phyloP scores from a whole-genome alignment of 1,140 invertebrate species.

The Lordiphosa clarofinis region DNA sequence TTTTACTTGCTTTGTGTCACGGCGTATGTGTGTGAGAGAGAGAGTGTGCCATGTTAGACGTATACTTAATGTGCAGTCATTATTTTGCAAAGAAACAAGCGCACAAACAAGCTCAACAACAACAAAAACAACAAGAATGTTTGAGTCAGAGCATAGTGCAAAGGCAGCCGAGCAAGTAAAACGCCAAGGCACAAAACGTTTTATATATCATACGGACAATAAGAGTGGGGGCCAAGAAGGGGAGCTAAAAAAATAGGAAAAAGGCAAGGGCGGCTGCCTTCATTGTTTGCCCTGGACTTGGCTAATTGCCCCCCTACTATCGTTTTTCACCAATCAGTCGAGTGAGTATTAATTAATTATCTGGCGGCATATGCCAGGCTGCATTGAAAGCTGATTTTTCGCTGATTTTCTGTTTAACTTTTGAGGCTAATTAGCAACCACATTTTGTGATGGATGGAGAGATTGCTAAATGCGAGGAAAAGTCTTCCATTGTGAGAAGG shows the following conservation, averaged over 20 bases:
- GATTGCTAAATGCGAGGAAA: no score
- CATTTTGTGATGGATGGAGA: constrained; percentile 19
- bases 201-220: constrained; percentile 4
- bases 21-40: constrained; percentile 17
- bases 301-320: constrained; percentile 59
- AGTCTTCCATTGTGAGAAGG: constrained; percentile 1
- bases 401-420: constrained; percentile 64
- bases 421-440: constrained; percentile 55
- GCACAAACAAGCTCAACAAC: constrained; percentile 39
- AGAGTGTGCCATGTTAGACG: constrained; percentile 48
- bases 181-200: constrained; percentile 35
- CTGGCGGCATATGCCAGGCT: constrained; percentile 57
- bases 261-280: constrained; percentile 21
- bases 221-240: constrained; percentile 5
- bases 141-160: constrained; percentile 31
- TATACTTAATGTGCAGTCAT: constrained; percentile 74
- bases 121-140: constrained; percentile 23
- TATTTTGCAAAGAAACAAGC: constrained; percentile 72
- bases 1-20: constrained; percentile 62
- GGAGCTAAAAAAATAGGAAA: constrained; percentile 29
- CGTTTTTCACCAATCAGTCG: constrained; percentile 56
- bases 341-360: constrained; percentile 67
- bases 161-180: constrained; percentile 44
- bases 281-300: constrained; percentile 48
- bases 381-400: constrained; percentile 55